phyloP scores from a whole-genome alignment of 2,113 vertebrate species.

The Hydrochoerus hydrochaeris region DNA sequence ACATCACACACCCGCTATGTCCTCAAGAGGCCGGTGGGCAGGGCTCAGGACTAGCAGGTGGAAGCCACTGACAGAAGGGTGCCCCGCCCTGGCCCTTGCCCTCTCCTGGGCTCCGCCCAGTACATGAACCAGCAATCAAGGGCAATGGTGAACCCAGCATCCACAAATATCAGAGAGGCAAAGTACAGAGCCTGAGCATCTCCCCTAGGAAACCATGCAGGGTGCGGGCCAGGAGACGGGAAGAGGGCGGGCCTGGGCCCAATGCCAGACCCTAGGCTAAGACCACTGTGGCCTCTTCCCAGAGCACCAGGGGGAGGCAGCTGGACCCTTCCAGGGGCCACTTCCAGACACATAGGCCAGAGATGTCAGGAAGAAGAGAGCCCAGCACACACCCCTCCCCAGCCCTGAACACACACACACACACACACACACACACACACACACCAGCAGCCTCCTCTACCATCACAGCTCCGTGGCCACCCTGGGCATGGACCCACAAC shows the following conservation, averaged over 20 bases:
- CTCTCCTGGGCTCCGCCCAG: not conserved
- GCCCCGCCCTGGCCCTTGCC: not conserved
- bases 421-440: too few relatives aligned
- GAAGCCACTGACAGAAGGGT: not conserved
- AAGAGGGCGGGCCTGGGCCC: not conserved
- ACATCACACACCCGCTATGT: not conserved
- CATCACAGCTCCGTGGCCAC: not conserved
- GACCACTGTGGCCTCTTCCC: not conserved
- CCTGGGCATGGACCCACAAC: too few relatives aligned
- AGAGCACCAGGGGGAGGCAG: not conserved
- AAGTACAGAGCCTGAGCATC: not conserved
- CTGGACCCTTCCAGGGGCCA: not conserved
- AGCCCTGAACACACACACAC: too few relatives aligned
- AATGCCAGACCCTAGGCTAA: not conserved
- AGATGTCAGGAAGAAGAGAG: not conserved
- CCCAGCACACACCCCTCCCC: not conserved
- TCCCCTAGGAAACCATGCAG: not conserved
- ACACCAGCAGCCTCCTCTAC: not conserved
- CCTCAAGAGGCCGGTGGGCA: not conserved
- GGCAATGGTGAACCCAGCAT: not conserved
- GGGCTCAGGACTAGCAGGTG: not conserved
- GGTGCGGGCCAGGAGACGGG: not conserved
- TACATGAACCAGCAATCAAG: not conserved
- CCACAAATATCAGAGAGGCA: not conserved
- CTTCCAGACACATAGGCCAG: not conserved